Evolutionary conservation across 2,888 invertebrate genomes (phyloP).

Genomic region (Andrena praecox): DNA sequence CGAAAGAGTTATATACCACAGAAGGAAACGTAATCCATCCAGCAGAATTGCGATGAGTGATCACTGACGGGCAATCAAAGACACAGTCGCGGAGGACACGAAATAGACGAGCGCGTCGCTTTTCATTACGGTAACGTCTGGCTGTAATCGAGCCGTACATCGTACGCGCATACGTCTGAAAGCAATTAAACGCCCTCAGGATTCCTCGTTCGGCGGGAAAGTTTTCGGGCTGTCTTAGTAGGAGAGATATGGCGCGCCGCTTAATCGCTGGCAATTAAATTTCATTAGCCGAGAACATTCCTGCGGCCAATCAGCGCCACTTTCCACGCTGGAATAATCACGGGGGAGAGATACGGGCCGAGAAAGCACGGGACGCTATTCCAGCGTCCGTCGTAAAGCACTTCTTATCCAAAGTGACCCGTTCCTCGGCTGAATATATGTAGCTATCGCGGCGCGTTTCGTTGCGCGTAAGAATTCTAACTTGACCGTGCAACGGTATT

Average conservation of each 20-base stretch:
- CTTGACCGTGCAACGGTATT: conserved; percentile 29
- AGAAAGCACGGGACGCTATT: conserved; percentile 11
- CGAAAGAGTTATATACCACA: no score
- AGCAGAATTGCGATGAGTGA: not conserved
- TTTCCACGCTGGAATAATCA: conserved; percentile 58
- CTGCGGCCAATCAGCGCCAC: conserved; percentile 60
- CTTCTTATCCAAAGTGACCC: conserved; percentile 54
- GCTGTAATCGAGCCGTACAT: conserved; percentile 17
- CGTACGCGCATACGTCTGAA: conserved; percentile 17
- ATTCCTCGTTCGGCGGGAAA: conserved; percentile 22
- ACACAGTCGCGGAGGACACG: not conserved
- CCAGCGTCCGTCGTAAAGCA: conserved; percentile 57
- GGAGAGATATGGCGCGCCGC: conserved; percentile 38
- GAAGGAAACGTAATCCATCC: no score
- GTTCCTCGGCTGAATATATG: conserved; percentile 10
- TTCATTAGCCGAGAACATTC: conserved; percentile 65
- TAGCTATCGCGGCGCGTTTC: conserved; percentile 23
- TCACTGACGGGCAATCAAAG: not conserved
- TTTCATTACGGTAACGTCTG: conserved; percentile 56
- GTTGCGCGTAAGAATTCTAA: conserved; percentile 24
- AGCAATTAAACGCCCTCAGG: conserved; percentile 51
- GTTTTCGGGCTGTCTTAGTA: conserved; percentile 41
- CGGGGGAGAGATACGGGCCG: conserved; percentile 28
- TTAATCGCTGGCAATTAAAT: conserved; percentile 64
- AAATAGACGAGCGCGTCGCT: conserved; percentile 35